Evolutionary conservation across 2,888 invertebrate species (phyloP).

Genomic region (Sphinx pinastri): DNA sequence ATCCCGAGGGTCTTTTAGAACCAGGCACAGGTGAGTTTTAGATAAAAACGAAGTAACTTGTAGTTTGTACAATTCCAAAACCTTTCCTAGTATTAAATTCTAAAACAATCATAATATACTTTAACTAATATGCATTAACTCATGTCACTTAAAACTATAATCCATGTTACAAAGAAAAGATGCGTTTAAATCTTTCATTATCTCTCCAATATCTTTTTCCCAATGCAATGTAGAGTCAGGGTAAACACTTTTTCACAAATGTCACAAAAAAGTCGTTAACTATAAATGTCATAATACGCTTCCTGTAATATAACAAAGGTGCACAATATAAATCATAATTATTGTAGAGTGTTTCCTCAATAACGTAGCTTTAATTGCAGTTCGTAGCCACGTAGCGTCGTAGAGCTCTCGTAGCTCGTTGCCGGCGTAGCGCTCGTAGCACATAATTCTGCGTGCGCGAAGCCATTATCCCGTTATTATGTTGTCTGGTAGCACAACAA

Average conservation of each 20-base stretch:
- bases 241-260: too few relatives aligned
- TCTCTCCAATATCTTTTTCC: too few relatives aligned
- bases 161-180: too few relatives aligned
- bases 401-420: conserved; percentile 26
- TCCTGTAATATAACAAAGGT: neutral
- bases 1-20: conserved; percentile 63
- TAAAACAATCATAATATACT: too few relatives aligned
- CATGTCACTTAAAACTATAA: too few relatives aligned
- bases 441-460: conserved; percentile 42
- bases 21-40: conserved; percentile 54
- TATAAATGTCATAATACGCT: neutral
- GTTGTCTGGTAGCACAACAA: conserved; percentile 33
- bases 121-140: too few relatives aligned
- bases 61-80: too few relatives aligned
- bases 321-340: conserved; percentile 15
- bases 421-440: conserved; percentile 25
- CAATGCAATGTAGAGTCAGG: too few relatives aligned
- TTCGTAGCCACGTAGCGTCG: conserved; percentile 31
- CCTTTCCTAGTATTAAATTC: too few relatives aligned
- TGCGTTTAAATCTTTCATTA: too few relatives aligned
- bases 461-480: conserved; percentile 43
- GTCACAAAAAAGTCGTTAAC: neutral
- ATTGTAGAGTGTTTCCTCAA: conserved; percentile 42
- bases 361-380: conserved; percentile 37
- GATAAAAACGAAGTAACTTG: neutral